Evolutionary conservation across 92 coral and sea anemone species (phyloP).

Genomic region (Pocillopora meandrina): DNA sequence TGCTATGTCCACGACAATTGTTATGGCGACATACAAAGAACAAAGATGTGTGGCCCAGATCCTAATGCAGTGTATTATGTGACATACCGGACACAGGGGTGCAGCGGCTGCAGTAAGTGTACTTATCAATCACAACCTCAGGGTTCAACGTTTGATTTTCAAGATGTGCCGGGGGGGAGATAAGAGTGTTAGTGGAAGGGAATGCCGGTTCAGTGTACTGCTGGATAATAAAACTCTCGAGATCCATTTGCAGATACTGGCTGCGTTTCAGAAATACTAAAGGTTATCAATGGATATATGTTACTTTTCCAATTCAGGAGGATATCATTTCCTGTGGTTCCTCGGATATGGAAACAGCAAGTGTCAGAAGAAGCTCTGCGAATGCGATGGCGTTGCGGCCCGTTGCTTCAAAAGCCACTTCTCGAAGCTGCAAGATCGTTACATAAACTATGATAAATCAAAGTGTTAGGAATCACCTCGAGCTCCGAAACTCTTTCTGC

Average conservation of each 20-base stretch:
- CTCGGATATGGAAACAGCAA: not conserved
- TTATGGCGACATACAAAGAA: conserved; percentile 38
- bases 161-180: too few relatives aligned
- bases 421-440: conserved; percentile 10
- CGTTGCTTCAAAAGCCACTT: conserved; percentile 24
- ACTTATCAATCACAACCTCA: not conserved
- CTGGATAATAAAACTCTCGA: not conserved
- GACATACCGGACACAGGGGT: not conserved
- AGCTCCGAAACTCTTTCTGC: not conserved
- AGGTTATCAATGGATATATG: not conserved
- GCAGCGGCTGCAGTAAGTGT: conserved; percentile 12
- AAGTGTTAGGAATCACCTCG: not conserved
- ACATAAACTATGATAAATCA: conserved; percentile 12
- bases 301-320: not conserved
- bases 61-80: not conserved
- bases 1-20: conserved; percentile 59
- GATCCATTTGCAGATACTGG: not conserved
- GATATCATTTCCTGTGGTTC: not conserved
- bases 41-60: conserved; percentile 33
- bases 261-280: too few relatives aligned
- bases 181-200: too few relatives aligned
- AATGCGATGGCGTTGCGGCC: conserved; percentile 38
- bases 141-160: not conserved
- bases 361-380: conserved; percentile 38
- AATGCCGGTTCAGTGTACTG: too few relatives aligned